Evolutionary conservation across 2,797 vertebrate genomes (phyloP).

Genomic region (Carcharodon carcharias): DNA sequence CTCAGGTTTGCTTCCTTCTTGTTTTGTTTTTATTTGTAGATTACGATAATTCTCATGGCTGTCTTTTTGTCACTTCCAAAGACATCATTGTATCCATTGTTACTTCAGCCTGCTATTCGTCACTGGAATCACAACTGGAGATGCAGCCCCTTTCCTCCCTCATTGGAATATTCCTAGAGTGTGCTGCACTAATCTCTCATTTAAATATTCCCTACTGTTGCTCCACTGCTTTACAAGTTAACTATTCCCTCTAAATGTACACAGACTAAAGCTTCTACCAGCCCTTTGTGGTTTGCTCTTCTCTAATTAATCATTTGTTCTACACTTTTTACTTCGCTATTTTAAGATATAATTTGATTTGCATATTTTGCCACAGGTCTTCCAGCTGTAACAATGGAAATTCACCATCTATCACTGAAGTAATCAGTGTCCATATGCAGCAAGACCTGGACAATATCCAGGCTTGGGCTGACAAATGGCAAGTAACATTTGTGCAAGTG

Average conservation of each 20-base stretch:
- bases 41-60: background rate
- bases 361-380: conserved; percentile 7
- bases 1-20: too few species aligned
- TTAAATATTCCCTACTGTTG: background rate
- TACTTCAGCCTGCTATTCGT: background rate
- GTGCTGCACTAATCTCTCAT: background rate
- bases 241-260: background rate
- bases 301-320: background rate
- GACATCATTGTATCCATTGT: background rate
- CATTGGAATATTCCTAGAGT: background rate
- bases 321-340: background rate
- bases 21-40: background rate
- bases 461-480: too few species aligned
- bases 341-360: conserved; percentile 13
- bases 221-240: background rate
- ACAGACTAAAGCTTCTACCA: background rate
- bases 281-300: background rate
- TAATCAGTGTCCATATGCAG: too few species aligned
- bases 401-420: background rate
- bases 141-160: background rate
- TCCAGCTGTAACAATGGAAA: background rate
- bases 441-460: too few species aligned
- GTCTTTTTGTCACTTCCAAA: background rate
- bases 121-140: background rate
- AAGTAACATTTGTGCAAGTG: too few species aligned